These are phyloP conservation scores for Mormyrus lacerda DNA, from an alignment of 2,113 vertebrate genomes.

Conservation along the genomic window DNA sequence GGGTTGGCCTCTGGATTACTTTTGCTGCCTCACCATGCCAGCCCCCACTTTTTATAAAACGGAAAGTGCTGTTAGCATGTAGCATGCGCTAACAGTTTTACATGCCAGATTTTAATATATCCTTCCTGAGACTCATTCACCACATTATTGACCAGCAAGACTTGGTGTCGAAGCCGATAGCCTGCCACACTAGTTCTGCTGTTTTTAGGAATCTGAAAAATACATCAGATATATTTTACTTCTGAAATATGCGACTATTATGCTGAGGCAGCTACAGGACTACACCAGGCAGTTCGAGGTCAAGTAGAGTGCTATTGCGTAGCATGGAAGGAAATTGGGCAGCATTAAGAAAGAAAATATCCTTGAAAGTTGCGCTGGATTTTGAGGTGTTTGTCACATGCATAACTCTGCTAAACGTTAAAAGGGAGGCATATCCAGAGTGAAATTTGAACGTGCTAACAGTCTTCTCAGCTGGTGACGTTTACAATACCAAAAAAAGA, in stretches of 20 bases:
- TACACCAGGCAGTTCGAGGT: not conserved
- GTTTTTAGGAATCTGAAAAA: not conserved
- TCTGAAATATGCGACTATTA: not conserved
- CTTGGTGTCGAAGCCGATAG: not conserved
- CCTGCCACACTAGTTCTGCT: not conserved
- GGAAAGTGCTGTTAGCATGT: not conserved
- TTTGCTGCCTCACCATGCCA: not conserved
- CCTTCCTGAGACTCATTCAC: not conserved
- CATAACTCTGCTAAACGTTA: not conserved
- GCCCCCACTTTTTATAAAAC: not conserved
- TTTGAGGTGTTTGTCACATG: not conserved
- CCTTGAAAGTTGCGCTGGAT: not conserved
- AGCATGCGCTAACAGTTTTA: not conserved
- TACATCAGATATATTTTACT: not conserved
- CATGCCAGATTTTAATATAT: not conserved
- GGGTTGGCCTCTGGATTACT: not conserved
- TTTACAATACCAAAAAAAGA: conserved; percentile 30
- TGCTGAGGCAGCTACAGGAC: not conserved
- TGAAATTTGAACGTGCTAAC: conserved; percentile 23
- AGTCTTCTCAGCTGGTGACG: not conserved
- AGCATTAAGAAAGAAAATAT: not conserved
- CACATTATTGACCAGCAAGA: not conserved
- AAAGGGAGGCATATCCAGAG: not conserved
- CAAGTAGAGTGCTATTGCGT: not conserved
- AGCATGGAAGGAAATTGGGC: not conserved